These are phyloP conservation scores for Vulpes lagopus DNA, from an alignment of 2,113 vertebrate genomes.

Conservation along the genomic window DNA sequence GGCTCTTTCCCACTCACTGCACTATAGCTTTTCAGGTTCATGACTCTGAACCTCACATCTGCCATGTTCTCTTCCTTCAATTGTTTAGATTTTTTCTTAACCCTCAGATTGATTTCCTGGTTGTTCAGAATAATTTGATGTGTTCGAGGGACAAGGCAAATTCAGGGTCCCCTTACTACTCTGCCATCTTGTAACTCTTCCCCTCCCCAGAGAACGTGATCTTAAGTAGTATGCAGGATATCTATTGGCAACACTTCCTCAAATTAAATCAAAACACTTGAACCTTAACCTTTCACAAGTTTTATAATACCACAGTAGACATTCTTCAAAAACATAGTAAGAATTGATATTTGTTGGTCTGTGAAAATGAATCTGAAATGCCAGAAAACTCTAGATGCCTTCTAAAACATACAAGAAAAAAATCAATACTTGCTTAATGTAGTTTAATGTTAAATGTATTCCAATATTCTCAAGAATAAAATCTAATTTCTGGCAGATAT, in stretches of 20 bases:
- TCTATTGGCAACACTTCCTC: not conserved
- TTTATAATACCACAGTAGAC: constrained; percentile 17
- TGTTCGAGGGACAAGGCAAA: not conserved
- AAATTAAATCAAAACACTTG: constrained; percentile 9
- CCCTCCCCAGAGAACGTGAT: not conserved
- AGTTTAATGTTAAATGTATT: constrained; percentile 48
- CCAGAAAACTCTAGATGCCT: not conserved
- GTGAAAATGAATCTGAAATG: constrained; percentile 60
- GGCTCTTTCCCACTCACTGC: not conserved
- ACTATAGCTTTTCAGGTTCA: not conserved
- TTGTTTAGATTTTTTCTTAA: not conserved
- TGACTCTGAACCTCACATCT: not conserved
- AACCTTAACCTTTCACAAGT: not conserved
- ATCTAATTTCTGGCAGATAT: constrained; percentile 51
- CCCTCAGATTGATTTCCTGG: not conserved
- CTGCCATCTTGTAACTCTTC: not conserved
- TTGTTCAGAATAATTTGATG: not conserved
- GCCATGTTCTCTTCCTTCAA: not conserved
- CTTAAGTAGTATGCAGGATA: not conserved
- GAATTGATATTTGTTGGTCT: constrained; percentile 29
- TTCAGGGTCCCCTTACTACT: not conserved
- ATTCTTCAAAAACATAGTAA: constrained; percentile 24
- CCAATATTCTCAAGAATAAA: constrained; percentile 36
- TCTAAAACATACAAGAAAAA: constrained; percentile 52
- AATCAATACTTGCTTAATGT: constrained; percentile 43